Conservation (phyloP, 2,888 invertebrate species). For the Fissipunctia ypsillon region DNA sequence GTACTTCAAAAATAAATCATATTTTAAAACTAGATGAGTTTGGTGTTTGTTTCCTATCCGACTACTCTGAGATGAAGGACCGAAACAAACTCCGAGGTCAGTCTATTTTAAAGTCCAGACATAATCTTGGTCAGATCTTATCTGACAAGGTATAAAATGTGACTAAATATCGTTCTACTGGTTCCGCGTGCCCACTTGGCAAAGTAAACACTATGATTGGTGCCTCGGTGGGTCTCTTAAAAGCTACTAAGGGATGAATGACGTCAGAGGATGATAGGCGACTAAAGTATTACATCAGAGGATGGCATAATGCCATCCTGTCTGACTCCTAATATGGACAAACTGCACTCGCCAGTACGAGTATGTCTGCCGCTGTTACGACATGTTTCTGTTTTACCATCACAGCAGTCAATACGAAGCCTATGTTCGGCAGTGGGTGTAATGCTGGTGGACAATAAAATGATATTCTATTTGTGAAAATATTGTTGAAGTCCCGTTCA, state of each 20-base stretch:
- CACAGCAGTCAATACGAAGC: neutral
- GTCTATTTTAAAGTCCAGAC: no score
- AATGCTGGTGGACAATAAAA: neutral
- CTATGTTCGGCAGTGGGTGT: neutral
- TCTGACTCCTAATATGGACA: neutral
- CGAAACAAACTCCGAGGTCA: no score
- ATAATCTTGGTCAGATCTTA: neutral
- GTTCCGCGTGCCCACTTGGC: neutral
- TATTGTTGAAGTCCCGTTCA: neutral
- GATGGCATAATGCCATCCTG: constrained; percentile 10
- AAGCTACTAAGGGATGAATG: neutral
- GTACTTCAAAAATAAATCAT: no score
- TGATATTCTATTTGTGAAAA: neutral
- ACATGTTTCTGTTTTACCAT: neutral
- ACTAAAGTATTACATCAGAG: constrained; percentile 17
- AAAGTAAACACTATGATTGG: constrained; percentile 7
- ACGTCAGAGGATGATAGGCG: neutral
- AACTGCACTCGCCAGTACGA: neutral
- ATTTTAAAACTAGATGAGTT: no score
- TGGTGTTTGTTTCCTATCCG: no score
- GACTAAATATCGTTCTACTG: neutral
- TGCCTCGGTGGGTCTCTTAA: neutral
- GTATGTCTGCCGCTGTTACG: neutral
- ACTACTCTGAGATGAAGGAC: no score
- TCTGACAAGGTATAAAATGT: neutral